Conservation (phyloP, 2,888 invertebrate genomes). For the Prionchulus punctatus region DNA sequence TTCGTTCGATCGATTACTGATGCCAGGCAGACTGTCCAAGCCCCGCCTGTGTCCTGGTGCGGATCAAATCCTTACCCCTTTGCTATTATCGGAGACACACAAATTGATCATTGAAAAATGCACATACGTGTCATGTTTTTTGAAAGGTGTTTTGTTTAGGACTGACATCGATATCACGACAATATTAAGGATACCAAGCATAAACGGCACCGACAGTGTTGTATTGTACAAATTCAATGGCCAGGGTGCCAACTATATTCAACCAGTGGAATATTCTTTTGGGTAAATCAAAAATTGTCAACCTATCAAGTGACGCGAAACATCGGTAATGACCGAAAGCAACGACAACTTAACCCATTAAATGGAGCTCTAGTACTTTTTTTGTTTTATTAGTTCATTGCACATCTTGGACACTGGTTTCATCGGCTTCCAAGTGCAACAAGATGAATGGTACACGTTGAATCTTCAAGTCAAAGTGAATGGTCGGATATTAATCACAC, state of each 20-base stretch:
- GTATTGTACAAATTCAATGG: slow-evolving; percentile 28
- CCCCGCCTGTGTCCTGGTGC: slow-evolving; percentile 30
- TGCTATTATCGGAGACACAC: slow-evolving; percentile 24
- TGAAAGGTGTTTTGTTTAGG: slow-evolving; percentile 13
- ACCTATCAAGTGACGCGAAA: background rate
- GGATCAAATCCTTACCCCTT: slow-evolving; percentile 11
- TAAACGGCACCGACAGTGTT: slow-evolving; percentile 29
- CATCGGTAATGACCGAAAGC: background rate
- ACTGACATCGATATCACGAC: background rate
- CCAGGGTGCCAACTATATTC: slow-evolving; percentile 14
- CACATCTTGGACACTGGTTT: background rate
- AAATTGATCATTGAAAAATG: slow-evolving; percentile 26
- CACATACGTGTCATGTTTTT: slow-evolving; percentile 22
- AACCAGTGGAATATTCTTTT: background rate
- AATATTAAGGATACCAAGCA: slow-evolving; percentile 3
- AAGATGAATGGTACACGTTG: background rate
- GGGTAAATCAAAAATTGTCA: background rate
- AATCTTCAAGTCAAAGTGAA: background rate
- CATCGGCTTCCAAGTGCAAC: background rate
- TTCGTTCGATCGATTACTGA: slow-evolving; percentile 27
- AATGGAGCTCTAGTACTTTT: slow-evolving; percentile 4
- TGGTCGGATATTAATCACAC: too few species aligned
- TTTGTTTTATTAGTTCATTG: background rate
- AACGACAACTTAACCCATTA: slow-evolving; percentile 15
- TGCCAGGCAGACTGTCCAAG: slow-evolving; percentile 27